Conservation (phyloP, 2,113 vertebrate species). For the Gila orcuttii region DNA sequence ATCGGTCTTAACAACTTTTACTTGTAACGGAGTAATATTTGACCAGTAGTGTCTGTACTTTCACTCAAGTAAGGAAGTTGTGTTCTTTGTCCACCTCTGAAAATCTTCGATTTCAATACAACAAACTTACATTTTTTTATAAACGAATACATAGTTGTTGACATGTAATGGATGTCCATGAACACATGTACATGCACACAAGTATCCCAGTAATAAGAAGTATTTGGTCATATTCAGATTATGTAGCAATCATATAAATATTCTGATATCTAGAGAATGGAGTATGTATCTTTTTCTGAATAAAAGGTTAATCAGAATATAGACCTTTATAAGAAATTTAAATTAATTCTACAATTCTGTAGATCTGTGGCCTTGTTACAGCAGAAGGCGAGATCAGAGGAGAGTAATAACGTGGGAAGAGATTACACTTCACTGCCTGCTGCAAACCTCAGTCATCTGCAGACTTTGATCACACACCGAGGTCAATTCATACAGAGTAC, state of each 20-base stretch:
- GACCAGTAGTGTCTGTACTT: too few relatives aligned
- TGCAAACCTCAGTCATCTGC: constrained; percentile 18
- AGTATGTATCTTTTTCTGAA: not conserved
- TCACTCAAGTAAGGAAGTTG: too few relatives aligned
- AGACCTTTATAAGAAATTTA: not conserved
- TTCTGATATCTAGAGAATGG: not conserved
- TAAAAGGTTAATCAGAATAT: not conserved
- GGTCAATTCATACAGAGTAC: constrained; percentile 33
- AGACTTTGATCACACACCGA: constrained; percentile 51
- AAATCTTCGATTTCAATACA: too few relatives aligned
- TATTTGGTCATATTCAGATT: not conserved
- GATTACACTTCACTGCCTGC: constrained; percentile 11
- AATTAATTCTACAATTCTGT: not conserved
- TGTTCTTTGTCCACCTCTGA: too few relatives aligned
- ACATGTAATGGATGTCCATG: too few relatives aligned
- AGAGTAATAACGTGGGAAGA: constrained; percentile 18
- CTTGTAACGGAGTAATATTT: too few relatives aligned
- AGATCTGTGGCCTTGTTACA: not conserved
- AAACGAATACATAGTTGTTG: too few relatives aligned
- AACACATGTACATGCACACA: too few relatives aligned
- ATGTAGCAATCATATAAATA: not conserved
- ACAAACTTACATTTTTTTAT: too few relatives aligned
- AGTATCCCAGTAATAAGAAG: too few relatives aligned
- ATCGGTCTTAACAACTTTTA: too few relatives aligned
- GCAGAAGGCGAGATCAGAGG: constrained; percentile 17